phyloP scores from a whole-genome alignment of 1,140 invertebrate genomes.

The Cydia strobilella region DNA sequence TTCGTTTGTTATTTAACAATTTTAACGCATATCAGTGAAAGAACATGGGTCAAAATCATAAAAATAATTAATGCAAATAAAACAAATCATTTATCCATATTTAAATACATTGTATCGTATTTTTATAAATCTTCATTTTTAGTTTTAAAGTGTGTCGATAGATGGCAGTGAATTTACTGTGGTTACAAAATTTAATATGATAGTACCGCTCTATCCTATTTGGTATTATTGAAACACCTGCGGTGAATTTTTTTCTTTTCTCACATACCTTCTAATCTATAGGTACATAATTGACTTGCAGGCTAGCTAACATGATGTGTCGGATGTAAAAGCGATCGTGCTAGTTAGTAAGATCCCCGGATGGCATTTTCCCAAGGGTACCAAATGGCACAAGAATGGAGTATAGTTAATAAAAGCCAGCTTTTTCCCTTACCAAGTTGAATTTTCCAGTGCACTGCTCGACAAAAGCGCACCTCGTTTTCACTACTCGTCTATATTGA shows the following conservation, averaged over 20 bases:
- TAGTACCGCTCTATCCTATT: too few relatives aligned
- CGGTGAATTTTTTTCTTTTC: background rate
- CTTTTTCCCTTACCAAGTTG: conserved; percentile 13
- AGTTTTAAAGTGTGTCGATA: too few relatives aligned
- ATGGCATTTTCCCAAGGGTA: background rate
- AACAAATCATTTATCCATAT: too few relatives aligned
- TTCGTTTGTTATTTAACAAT: too few relatives aligned
- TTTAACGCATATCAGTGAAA: too few relatives aligned
- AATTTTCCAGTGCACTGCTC: background rate
- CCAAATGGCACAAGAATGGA: conserved; percentile 1
- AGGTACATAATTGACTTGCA: background rate
- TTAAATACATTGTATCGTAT: too few relatives aligned
- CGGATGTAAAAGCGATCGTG: background rate
- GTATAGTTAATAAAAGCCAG: background rate
- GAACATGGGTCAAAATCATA: too few relatives aligned
- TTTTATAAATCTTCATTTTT: too few relatives aligned
- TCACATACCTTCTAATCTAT: background rate
- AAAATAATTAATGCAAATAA: too few relatives aligned
- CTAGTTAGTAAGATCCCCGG: background rate
- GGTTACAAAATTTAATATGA: too few relatives aligned
- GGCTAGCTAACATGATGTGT: background rate
- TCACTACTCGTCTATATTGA: conserved; percentile 3
- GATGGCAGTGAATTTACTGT: too few relatives aligned
- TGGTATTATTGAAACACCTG: background rate
- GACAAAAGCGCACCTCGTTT: conserved; percentile 6